A percentile compares a stretch with the other conserved stretches of the same genome.
Conservation (phyloP, 1,140 invertebrate genomes). For the Papilio machaon region DNA sequence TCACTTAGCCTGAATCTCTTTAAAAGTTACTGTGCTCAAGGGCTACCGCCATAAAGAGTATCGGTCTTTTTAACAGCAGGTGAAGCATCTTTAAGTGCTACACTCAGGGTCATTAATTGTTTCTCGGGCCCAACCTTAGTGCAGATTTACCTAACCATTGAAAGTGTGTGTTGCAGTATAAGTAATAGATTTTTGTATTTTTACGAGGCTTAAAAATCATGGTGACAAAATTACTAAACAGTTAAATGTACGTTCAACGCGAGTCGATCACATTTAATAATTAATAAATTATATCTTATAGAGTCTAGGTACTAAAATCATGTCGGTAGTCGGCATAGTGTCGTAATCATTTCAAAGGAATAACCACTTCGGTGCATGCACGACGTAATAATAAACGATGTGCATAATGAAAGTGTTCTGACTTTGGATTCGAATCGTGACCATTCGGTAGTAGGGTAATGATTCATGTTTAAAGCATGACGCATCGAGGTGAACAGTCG, state of each 20-base stretch:
- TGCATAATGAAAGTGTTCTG: conserved; percentile 1
- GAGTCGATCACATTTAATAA: neutral
- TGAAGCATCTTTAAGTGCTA: neutral
- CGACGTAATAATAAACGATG: conserved; percentile 4
- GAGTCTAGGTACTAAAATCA: neutral
- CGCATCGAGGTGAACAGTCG: conserved; percentile 19
- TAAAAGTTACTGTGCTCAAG: conserved; percentile 14
- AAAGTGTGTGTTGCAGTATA: neutral
- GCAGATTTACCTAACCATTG: neutral
- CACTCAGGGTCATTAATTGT: neutral
- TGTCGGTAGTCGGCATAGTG: neutral
- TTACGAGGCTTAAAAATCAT: neutral
- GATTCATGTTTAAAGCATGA: conserved; percentile 24
- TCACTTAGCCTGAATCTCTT: conserved; percentile 14
- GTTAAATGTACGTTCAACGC: neutral
- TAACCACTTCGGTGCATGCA: neutral
- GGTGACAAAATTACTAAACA: neutral
- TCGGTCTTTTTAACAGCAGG: neutral
- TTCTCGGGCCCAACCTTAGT: neutral
- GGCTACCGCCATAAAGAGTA: neutral
- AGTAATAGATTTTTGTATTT: neutral
- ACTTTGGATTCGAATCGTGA: conserved; percentile 11
- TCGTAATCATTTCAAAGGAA: neutral
- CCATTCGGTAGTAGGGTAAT: conserved; percentile 19
- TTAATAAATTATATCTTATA: neutral